A percentile compares a stretch with the other conserved stretches of the same genome.
Conservation (phyloP, 2,113 vertebrate genomes). For the Lanius ludovicianus region DNA sequence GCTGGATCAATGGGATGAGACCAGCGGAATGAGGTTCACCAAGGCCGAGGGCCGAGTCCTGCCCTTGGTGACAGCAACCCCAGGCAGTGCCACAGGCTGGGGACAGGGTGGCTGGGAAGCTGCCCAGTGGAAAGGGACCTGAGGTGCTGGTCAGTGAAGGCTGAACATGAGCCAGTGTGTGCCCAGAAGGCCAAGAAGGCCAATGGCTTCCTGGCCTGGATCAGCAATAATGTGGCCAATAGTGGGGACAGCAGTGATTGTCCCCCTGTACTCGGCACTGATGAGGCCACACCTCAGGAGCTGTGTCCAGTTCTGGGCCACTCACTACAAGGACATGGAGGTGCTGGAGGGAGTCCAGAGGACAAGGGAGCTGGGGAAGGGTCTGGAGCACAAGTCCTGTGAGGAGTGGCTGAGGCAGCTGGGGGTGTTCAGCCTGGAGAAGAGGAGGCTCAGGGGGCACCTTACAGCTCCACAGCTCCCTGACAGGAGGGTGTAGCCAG, state of each 20-base stretch:
- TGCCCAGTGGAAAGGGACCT: background rate
- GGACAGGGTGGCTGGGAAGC: background rate
- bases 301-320: background rate
- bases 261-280: background rate
- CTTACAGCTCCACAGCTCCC: background rate
- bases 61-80: background rate
- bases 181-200: no score
- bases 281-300: background rate
- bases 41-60: background rate
- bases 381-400: background rate
- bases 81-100: background rate
- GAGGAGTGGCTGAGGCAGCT: background rate
- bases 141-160: background rate
- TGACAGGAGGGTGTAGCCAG: background rate
- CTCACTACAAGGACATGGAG: background rate
- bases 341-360: background rate
- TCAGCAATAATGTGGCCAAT: no score
- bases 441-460: background rate
- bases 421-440: background rate
- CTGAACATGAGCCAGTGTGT: background rate
- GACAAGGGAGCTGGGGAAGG: accelerated
- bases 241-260: background rate
- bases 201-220: no score
- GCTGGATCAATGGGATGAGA: background rate
- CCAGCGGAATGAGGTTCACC: background rate